Base-by-base conservation (phyloP, 2,888 invertebrate species). In the Chydorus sphaericus region DNA sequence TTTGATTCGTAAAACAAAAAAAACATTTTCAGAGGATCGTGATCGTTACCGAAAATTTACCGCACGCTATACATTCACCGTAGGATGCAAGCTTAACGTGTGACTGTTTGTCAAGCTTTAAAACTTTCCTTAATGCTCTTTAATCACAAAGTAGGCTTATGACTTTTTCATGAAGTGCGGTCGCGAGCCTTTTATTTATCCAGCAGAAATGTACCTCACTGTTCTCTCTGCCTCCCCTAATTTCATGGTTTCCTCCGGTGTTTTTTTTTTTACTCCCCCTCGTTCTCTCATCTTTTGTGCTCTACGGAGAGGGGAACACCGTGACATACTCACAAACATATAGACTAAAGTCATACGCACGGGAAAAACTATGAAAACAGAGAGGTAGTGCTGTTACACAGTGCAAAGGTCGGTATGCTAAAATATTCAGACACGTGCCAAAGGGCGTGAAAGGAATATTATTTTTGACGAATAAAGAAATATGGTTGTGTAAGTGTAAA, bases 101-200 rank as follows among this genome's bases (percentile, higher is more conserved):
- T n/a, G n/a, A n/a, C 44, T 16, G 44, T 44, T 44, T 44, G 44
- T 44, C 44, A 44, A 44, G 44, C 10, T 28, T 28, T 44, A 44
- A 44, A n/a, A n/a, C n/a, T 44, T 44, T 44, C 26, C 44, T 28
- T 28, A 23, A 38, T 20, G n/a, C 26, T 23, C 26, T 5, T 28
- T 44, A 7, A 16, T n/a, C 20, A 23, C 14, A 44, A 44, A 50
- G 31, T 50, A 31, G 50, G 26, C 52, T 52, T 52, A 52, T 52
- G 52, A 52, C 36, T 52, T 8, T 52, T 52, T 52, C 52, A 52
- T 52, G 52, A 52, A 50, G 52, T 52, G 18, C 16, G 52, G 28
- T 28, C 44, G 44, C 44, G 28, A 44, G 18, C 44, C 23, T 26
- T 44, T 44, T 44, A 44, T 44, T 44, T 44, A 44, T 44, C 44